These are phyloP conservation scores for Oncopeltus fasciatus DNA, from an alignment of 1,140 invertebrate genomes.

Conservation along the genomic window DNA sequence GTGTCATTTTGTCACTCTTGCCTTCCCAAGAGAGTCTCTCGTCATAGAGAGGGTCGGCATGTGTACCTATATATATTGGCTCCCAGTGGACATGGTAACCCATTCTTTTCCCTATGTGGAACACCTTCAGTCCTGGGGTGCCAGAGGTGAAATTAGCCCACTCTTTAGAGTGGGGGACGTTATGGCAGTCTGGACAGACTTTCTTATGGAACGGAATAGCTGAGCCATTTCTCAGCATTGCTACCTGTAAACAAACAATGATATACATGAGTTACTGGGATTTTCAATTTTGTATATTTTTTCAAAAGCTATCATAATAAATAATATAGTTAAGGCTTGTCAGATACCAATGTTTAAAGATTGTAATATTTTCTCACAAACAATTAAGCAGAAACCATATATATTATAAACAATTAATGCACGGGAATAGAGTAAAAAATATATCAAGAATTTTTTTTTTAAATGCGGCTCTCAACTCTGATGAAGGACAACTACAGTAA, in stretches of 20 bases:
- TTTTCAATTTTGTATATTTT: too few species aligned
- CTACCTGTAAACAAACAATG: slow-evolving; percentile 40
- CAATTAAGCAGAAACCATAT: too few species aligned
- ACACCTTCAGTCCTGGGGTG: slow-evolving; percentile 56
- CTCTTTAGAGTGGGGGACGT: slow-evolving; percentile 68
- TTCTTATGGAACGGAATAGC: slow-evolving; percentile 85
- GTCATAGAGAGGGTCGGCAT: slow-evolving; percentile 75
- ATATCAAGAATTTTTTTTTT: too few species aligned
- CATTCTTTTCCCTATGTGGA: slow-evolving; percentile 67
- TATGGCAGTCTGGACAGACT: slow-evolving; percentile 75
- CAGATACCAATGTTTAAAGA: too few species aligned
- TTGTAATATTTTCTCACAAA: too few species aligned
- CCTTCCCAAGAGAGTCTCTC: slow-evolving; percentile 78
- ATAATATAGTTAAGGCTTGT: too few species aligned
- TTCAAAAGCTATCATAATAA: too few species aligned
- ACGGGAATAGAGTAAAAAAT: too few species aligned
- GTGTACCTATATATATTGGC: slow-evolving; percentile 75
- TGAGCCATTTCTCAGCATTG: slow-evolving; percentile 56
- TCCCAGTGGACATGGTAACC: slow-evolving; percentile 76
- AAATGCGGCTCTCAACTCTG: too few species aligned
- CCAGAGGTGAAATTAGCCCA: slow-evolving; percentile 56
- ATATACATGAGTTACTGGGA: too few species aligned
- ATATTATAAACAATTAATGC: too few species aligned
- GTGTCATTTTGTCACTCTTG: slow-evolving; percentile 86
- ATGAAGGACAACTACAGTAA: too few species aligned